A percentile compares a stretch with the other conserved stretches of the same genome.
These are phyloP conservation scores for Drosophila affinis DNA, from an alignment of 2,888 invertebrate genomes.

Conservation along the genomic window DNA sequence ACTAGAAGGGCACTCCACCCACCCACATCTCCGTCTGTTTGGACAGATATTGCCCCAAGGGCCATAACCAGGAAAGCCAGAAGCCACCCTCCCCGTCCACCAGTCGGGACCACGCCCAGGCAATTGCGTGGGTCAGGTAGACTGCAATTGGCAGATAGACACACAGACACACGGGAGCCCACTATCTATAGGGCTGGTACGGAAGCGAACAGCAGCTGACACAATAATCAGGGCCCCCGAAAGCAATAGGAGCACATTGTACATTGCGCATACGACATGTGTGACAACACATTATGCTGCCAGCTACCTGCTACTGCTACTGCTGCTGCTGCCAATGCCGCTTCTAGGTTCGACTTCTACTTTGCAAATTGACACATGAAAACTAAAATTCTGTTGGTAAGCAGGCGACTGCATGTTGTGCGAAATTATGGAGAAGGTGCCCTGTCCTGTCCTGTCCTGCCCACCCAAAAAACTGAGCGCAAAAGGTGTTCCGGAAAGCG, in stretches of 20 bases:
- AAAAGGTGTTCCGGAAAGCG: not conserved
- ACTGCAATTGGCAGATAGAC: conserved; percentile 68
- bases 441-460: not conserved
- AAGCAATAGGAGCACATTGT: conserved; percentile 16
- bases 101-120: conserved; percentile 48
- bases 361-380: conserved; percentile 40
- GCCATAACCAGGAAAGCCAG: conserved; percentile 18
- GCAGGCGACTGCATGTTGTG: conserved; percentile 11
- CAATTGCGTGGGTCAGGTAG: conserved; percentile 54
- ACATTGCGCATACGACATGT: conserved; percentile 64
- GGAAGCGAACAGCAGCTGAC: conserved; percentile 27
- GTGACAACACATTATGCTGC: conserved; percentile 43
- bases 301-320: not conserved
- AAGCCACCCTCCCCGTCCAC: conserved; percentile 24
- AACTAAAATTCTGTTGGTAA: conserved; percentile 24
- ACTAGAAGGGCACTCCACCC: conserved; percentile 4
- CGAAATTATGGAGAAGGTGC: conserved; percentile 2
- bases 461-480: not conserved
- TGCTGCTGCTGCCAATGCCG: conserved; percentile 7
- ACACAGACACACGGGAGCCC: not conserved
- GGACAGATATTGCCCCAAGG: conserved; percentile 30
- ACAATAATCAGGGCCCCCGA: conserved; percentile 14
- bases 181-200: conserved; percentile 13
- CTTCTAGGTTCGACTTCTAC: not conserved
- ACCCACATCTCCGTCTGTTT: not conserved